Base-by-base conservation (phyloP, 2,113 vertebrate species). In the Brachyhypopomus occidentalis region DNA sequence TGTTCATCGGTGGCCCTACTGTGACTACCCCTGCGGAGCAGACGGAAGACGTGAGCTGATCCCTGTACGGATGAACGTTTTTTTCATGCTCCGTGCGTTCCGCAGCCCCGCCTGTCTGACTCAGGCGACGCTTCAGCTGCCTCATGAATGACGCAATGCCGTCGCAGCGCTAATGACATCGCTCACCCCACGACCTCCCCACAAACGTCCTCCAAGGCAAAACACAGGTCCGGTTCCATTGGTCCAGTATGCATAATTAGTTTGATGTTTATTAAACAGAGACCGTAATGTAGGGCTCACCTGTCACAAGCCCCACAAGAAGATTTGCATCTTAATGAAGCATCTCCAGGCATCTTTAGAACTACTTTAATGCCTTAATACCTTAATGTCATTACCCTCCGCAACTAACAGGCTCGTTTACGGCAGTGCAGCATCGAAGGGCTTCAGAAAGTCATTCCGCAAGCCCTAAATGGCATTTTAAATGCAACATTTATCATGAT, bases 61-160 rank as follows among this genome's bases (percentile, higher is more conserved):
- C 52, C 27, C 64, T 4, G 14, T 27, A 69, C 9, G 38, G 12
- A 25, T 72, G 23, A 63, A 72, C 52, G 2, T 17, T 30, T 20
- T 55, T 58, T 75, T 11, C 41, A 41, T 67, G 75, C 56, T 79
- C 67, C 55, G 60, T 25, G 11, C 16, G 55, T 11, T 41, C 56
- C 77, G 8, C 72, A 3, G 73, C 25, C 82, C 82, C 83, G 86
- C 86, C 87, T 81, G 74, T 76, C 59, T 92, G 86, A 91, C 88
- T 89, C 85, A 87, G 66, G 34, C 48, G 63, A 36, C 72, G 79
- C 77, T 82, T 60, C 34, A 82, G 63, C 79, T 78, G 52, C 72
- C 83, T 73, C 72, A 81, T 69, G 69, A 66, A 78, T 86, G 86
- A 89, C 70, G 64, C 76, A 83, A 84, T 88, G 56, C 19, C 36